A percentile compares a stretch with the other conserved stretches of the same genome.
Evolutionary conservation across 1,140 invertebrate genomes (phyloP).

Genomic region (Rhagoletis pomonella): DNA sequence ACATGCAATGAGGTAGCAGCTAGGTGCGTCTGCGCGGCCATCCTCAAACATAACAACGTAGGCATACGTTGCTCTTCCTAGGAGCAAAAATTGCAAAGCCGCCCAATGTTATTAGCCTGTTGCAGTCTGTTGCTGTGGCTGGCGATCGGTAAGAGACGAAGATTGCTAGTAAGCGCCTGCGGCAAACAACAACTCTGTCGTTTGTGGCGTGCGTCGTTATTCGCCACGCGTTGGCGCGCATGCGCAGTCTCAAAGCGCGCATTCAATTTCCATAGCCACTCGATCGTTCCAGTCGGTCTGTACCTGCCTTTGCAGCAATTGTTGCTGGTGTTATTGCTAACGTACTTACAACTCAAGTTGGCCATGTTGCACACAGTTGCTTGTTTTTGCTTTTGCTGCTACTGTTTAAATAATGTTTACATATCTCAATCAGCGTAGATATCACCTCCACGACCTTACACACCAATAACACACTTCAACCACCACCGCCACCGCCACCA

Average conservation of each 20-base stretch:
- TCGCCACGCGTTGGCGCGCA: slow-evolving; percentile 34
- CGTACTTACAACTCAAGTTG: neutral
- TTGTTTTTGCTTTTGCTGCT: slow-evolving; percentile 49
- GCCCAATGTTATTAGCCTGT: neutral
- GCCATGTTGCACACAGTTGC: slow-evolving; percentile 14
- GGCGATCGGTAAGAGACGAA: neutral
- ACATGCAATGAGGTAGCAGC: neutral
- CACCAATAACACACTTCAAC: neutral
- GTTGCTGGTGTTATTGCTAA: slow-evolving; percentile 27
- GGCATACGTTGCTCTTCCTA: neutral
- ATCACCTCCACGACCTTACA: slow-evolving; percentile 58
- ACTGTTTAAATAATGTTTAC: slow-evolving; percentile 58
- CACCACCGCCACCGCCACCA: neutral
- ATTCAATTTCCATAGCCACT: slow-evolving; percentile 47
- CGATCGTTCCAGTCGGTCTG: neutral
- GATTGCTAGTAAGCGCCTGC: slow-evolving; percentile 26
- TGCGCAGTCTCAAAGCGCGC: neutral
- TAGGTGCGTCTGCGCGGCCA: neutral
- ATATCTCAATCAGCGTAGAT: slow-evolving; percentile 58
- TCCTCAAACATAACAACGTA: neutral
- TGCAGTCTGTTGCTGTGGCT: neutral
- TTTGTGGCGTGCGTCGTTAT: slow-evolving; percentile 1
- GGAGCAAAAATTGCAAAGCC: neutral
- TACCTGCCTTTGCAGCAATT: neutral
- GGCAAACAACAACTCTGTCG: neutral